Conservation (phyloP, 2,888 invertebrate genomes). For the Torymus texanus region DNA sequence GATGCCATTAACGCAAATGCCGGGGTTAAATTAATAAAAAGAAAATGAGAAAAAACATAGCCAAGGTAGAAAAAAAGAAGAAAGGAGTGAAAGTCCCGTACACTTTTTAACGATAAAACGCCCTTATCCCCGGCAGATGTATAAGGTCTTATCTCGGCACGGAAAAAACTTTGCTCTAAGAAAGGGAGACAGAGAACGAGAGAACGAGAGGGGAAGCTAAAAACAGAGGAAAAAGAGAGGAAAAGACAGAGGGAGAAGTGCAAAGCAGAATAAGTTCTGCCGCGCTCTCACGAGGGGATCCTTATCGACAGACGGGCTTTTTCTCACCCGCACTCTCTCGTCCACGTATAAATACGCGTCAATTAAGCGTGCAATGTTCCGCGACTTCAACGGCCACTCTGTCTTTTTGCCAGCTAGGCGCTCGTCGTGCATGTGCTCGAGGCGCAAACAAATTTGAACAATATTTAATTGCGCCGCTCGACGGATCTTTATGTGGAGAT, state of each 20-base stretch:
- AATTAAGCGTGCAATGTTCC: conserved; percentile 13
- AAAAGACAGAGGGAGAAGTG: conserved; percentile 2
- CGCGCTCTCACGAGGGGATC: conserved; percentile 25
- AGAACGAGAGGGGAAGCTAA: conserved; percentile 28
- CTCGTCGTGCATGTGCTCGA: not conserved
- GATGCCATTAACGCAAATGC: conserved; percentile 23
- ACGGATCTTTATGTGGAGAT: too few species aligned
- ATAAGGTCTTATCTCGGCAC: conserved; percentile 51
- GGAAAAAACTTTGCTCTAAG: conserved; percentile 54
- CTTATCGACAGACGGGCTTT: conserved; percentile 43
- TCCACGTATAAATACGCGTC: conserved; percentile 11
- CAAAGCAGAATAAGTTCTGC: not conserved
- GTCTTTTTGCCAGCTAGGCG: not conserved
- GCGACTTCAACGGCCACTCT: not conserved
- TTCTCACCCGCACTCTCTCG: not conserved
- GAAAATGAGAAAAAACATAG: conserved; percentile 1
- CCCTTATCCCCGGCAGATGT: conserved; percentile 55
- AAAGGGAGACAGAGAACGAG: not conserved
- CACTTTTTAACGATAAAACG: conserved; percentile 53
- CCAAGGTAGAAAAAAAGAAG: not conserved
- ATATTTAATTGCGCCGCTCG: conserved; percentile 49
- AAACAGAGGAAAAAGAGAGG: conserved; percentile 42
- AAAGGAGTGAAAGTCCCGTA: conserved; percentile 38
- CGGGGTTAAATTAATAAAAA: conserved; percentile 41
- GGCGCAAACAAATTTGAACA: conserved; percentile 45